Base-by-base conservation (phyloP, 1,140 invertebrate species). In the Bombus cullumanus region DNA sequence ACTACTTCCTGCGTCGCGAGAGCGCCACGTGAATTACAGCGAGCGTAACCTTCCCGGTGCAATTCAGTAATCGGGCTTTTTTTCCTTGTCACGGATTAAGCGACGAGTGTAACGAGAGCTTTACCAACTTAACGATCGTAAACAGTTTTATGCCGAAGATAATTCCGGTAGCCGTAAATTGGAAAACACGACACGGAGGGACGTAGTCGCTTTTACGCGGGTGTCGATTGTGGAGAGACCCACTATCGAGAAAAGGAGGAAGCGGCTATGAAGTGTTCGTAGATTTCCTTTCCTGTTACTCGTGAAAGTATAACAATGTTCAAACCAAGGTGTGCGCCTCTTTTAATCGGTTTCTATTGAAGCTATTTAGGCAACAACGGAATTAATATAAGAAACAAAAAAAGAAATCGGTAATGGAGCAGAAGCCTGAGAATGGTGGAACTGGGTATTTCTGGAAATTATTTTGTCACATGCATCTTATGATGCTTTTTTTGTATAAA, bases 141-240 rank as follows among this genome's bases (percentile, higher is more conserved):
- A 83, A 83, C 59, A 83, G 34, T 83, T 83, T 77, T 77, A 83
- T 57, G 13, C 37, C 59, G 62, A 83, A 77, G 74, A 83, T 83
- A 53, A 92, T 92, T 92, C 91, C 78, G 72, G n/a, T 78, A 78
- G 74, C 68, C 88, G 59, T 83, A 64, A 80, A 81, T 72, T 68
- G 81, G 53, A 53, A 66, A 78, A 78, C 57, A 76, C 25, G 62
- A 72, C 72, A 69, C 59, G 77, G 80, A 39, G 86, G 86, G 34
- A 81, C 57, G 74, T 85, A 81, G 25, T 59, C 43, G 43, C 15
- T 47, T 47, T 47, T 47, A 15, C 43, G 43, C 43, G 4, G 13
- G 43, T 5, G 13, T 47, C 57, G 5, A 47, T 47, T 18, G 0
- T 6, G 47, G 1, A 68, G 64, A 64, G 1, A 59, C 8, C 12